Conservation (phyloP, 2,113 vertebrate genomes). For the Blennius ocellaris region DNA sequence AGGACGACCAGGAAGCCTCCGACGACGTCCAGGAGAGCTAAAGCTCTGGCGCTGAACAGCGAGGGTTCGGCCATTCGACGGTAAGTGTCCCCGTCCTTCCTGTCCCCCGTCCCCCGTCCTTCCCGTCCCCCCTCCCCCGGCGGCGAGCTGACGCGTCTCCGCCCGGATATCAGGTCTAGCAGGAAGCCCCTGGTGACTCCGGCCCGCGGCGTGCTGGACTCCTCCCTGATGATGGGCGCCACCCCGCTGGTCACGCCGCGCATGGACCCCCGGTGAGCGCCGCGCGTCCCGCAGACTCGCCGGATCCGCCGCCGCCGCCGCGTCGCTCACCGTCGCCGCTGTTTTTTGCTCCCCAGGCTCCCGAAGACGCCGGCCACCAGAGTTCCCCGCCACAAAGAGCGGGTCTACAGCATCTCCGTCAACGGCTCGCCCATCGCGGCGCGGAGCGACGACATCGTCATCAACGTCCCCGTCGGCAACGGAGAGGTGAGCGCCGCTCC, state of each 20-base stretch:
- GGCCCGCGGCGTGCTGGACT: slow-evolving; percentile 74
- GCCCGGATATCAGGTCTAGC: slow-evolving; percentile 68
- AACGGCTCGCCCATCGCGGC: slow-evolving; percentile 82
- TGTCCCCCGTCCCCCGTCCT: too few relatives aligned
- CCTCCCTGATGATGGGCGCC: slow-evolving; percentile 77
- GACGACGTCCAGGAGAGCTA: slow-evolving; percentile 74
- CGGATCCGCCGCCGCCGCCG: too few relatives aligned
- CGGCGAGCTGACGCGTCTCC: not conserved
- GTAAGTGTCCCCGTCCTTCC: slow-evolving; percentile 40
- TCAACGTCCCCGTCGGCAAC: slow-evolving; percentile 81
- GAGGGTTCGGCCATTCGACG: slow-evolving; percentile 69
- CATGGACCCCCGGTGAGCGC: slow-evolving; percentile 81
- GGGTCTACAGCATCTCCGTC: slow-evolving; percentile 83
- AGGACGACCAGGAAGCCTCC: slow-evolving; percentile 74
- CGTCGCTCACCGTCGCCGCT: too few relatives aligned
- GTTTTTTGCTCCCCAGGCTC: slow-evolving; percentile 71
- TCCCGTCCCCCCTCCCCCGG: too few relatives aligned
- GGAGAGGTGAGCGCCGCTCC: slow-evolving; percentile 77
- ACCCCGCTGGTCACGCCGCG: slow-evolving; percentile 83
- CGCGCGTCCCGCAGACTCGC: too few relatives aligned
- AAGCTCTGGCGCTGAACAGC: slow-evolving; percentile 69
- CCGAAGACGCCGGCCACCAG: slow-evolving; percentile 80
- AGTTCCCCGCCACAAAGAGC: slow-evolving; percentile 80
- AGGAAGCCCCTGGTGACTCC: slow-evolving; percentile 80
- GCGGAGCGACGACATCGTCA: slow-evolving; percentile 73